phyloP scores from a whole-genome alignment of 2,888 invertebrate genomes.

The Amblyjoppa proteus region DNA sequence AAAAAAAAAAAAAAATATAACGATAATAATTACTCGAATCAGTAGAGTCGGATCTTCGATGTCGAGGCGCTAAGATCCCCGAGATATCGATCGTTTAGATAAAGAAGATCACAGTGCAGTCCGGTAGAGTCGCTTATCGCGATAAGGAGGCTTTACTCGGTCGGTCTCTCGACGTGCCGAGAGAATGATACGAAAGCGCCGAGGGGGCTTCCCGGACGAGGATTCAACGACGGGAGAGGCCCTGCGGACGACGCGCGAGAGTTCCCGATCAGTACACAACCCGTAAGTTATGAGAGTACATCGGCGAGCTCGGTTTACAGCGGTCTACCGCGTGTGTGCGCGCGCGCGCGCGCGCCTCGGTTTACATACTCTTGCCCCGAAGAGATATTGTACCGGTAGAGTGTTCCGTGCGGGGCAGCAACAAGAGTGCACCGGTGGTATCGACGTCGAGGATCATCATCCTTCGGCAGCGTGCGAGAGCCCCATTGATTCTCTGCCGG shows the following conservation, averaged over 20 bases:
- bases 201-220: slow-evolving; percentile 34
- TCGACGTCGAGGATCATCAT: slow-evolving; percentile 69
- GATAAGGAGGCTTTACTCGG: slow-evolving; percentile 25
- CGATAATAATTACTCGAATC: not conserved
- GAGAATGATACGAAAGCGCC: slow-evolving; percentile 8
- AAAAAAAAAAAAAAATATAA: no score
- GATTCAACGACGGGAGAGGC: slow-evolving; percentile 17
- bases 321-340: slow-evolving; percentile 42
- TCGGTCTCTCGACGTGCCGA: slow-evolving; percentile 5
- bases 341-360: slow-evolving; percentile 39
- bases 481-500: slow-evolving; percentile 68
- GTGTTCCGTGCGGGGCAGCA: not conserved
- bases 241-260: slow-evolving; percentile 11
- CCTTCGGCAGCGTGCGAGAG: slow-evolving; percentile 50
- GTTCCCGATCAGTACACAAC: slow-evolving; percentile 71
- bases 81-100: slow-evolving; percentile 56
- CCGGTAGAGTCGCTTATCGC: slow-evolving; percentile 16
- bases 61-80: slow-evolving; percentile 10
- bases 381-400: slow-evolving; percentile 21
- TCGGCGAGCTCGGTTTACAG: slow-evolving; percentile 34
- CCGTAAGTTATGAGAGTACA: slow-evolving; percentile 69
- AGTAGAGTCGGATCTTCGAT: not conserved
- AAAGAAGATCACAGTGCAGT: slow-evolving; percentile 10
- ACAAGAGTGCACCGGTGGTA: slow-evolving; percentile 13
- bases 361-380: slow-evolving; percentile 10